These are phyloP conservation scores for Eristalis tenax DNA, from an alignment of 2,888 invertebrate genomes.

Conservation along the genomic window DNA sequence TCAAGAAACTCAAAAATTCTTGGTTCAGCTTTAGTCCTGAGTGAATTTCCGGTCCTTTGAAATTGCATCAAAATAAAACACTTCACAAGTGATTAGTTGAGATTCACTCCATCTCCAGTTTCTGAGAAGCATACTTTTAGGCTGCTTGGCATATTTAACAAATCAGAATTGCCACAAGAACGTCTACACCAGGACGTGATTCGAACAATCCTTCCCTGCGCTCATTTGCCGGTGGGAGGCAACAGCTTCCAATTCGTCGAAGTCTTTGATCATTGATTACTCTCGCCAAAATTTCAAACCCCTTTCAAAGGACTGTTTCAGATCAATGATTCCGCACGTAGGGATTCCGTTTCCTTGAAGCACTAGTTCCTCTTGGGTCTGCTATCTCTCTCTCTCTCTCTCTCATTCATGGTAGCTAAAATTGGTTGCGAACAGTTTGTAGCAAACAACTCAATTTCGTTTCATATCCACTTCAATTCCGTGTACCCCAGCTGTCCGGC, in stretches of 20 bases:
- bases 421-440: conserved; percentile 24
- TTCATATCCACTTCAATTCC: conserved; percentile 44
- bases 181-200: too few species aligned
- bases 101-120: too few species aligned
- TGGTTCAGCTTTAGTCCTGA: too few species aligned
- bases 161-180: too few species aligned
- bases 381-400: not conserved
- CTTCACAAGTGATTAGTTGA: too few species aligned
- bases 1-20: too few species aligned
- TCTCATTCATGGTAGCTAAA: not conserved
- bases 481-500: conserved; percentile 33
- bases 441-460: conserved; percentile 52
- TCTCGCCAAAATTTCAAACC: not conserved
- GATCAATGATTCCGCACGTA: not conserved
- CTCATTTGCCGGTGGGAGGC: not conserved
- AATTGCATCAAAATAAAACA: too few species aligned
- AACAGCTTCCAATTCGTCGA: not conserved
- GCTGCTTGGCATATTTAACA: too few species aligned
- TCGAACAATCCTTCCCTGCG: too few species aligned
- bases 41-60: too few species aligned
- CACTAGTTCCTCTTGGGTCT: not conserved
- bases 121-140: too few species aligned
- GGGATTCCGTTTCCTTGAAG: not conserved
- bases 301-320: not conserved
- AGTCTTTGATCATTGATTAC: not conserved